Percentiles rank a stretch among this genome's conserved stretches.
phyloP scores from a whole-genome alignment of 2,797 vertebrate species.

The Meda fulgida region DNA sequence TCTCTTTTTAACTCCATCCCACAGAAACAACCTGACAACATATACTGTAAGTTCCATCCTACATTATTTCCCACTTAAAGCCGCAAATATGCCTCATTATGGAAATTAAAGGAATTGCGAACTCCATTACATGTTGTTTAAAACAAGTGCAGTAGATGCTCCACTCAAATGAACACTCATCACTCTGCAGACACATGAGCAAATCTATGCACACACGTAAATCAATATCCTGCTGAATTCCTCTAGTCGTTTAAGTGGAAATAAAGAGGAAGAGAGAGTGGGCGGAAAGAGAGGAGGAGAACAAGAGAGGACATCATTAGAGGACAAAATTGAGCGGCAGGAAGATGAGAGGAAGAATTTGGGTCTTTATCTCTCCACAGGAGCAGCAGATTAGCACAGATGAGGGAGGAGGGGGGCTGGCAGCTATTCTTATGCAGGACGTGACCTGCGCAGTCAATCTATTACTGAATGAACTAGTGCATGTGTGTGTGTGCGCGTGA shows the following conservation, averaged over 20 bases:
- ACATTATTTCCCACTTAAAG: not conserved
- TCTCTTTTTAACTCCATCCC: not conserved
- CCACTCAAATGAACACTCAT: conserved; percentile 16
- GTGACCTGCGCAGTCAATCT: conserved; percentile 44
- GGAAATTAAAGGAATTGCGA: conserved; percentile 1
- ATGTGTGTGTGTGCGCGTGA: conserved; percentile 33
- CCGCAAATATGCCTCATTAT: conserved; percentile 12
- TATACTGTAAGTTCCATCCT: not conserved
- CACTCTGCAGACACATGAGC: not conserved
- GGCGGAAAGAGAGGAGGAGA: conserved; percentile 33
- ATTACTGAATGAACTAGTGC: conserved; percentile 57
- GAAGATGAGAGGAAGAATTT: conserved; percentile 50
- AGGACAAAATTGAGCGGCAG: conserved; percentile 48
- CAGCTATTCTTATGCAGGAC: conserved; percentile 47
- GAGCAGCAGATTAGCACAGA: conserved; percentile 39
- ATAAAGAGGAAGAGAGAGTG: conserved; percentile 28
- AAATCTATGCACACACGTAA: conserved; percentile 26
- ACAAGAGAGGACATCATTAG: conserved; percentile 68
- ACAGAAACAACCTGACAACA: not conserved
- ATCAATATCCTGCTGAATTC: conserved; percentile 27
- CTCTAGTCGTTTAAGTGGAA: conserved; percentile 31
- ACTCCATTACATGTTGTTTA: conserved; percentile 7
- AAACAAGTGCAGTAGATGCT: conserved; percentile 22
- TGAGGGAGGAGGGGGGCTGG: conserved; percentile 33
- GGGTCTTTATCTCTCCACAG: conserved; percentile 53